Conservation (phyloP, 2,797 vertebrate genomes). For the Macropodus opercularis region DNA sequence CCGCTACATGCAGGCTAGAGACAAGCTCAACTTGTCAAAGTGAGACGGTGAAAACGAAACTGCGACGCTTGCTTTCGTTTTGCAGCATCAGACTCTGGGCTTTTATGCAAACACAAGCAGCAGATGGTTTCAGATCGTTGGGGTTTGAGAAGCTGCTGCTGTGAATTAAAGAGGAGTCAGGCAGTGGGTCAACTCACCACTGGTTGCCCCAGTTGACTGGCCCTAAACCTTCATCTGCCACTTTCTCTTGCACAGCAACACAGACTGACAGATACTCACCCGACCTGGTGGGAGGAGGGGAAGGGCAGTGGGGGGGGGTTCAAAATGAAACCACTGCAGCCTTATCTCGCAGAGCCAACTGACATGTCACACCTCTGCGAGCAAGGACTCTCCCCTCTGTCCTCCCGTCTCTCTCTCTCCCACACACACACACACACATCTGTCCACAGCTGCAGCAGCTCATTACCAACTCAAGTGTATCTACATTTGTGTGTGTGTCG, state of each 20-base stretch:
- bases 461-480: slow-evolving; percentile 38
- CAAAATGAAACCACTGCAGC: slow-evolving; percentile 67
- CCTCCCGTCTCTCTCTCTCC: background rate
- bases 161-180: slow-evolving; percentile 42
- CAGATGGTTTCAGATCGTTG: slow-evolving; percentile 12
- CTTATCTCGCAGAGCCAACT: slow-evolving; percentile 78
- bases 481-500: slow-evolving; percentile 4
- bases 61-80: slow-evolving; percentile 31
- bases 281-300: slow-evolving; percentile 17
- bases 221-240: background rate
- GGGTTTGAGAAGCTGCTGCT: slow-evolving; percentile 25
- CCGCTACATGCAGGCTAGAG: slow-evolving; percentile 14
- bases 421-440: slow-evolving; percentile 20
- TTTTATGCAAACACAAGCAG: slow-evolving; percentile 26
- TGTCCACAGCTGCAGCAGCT: slow-evolving; percentile 55
- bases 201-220: slow-evolving; percentile 8
- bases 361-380: slow-evolving; percentile 75
- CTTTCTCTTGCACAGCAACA: slow-evolving; percentile 16
- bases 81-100: slow-evolving; percentile 34
- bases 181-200: slow-evolving; percentile 12
- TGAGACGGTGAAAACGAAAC: slow-evolving; percentile 44
- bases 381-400: slow-evolving; percentile 17
- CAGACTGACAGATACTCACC: slow-evolving; percentile 11
- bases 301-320: slow-evolving; percentile 47
- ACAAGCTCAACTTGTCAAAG: slow-evolving; percentile 23